A percentile compares a stretch with the other conserved stretches of the same genome.
Conservation (phyloP, 2,113 vertebrate genomes). For the Oncorhynchus keta region DNA sequence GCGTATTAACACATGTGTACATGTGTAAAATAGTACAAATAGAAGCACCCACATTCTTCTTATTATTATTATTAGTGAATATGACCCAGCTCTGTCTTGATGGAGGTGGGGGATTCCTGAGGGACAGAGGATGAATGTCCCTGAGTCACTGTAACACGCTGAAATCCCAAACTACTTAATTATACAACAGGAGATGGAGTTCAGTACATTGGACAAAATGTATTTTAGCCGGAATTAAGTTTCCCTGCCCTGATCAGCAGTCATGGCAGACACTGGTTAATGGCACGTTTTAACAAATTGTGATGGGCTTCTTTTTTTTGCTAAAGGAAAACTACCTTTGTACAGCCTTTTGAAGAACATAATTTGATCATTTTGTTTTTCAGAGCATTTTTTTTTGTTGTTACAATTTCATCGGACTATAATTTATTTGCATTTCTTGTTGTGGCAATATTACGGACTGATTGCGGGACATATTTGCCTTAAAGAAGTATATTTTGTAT, state of each 20-base stretch:
- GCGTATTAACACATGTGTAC: too few species aligned
- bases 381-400: slow-evolving; percentile 24
- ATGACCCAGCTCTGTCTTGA: neutral
- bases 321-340: slow-evolving; percentile 24
- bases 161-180: slow-evolving; percentile 28
- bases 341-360: slow-evolving; percentile 66
- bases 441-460: slow-evolving; percentile 44
- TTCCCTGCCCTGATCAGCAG: neutral
- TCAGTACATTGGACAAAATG: slow-evolving; percentile 21
- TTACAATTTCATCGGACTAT: neutral
- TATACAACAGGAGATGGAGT: slow-evolving; percentile 51
- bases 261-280: slow-evolving; percentile 14
- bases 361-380: slow-evolving; percentile 33
- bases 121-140: neutral
- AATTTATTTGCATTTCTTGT: slow-evolving; percentile 32
- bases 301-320: slow-evolving; percentile 1
- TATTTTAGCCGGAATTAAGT: slow-evolving; percentile 13
- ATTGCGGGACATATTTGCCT: slow-evolving; percentile 58
- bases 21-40: too few species aligned
- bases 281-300: slow-evolving; percentile 23
- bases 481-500: slow-evolving; percentile 57
- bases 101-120: neutral
- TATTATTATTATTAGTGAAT: too few species aligned
- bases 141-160: too few species aligned
- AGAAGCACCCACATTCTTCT: too few species aligned